A percentile compares a stretch with the other conserved stretches of the same genome.
Conservation (phyloP, 2,113 vertebrate species). For the Tretioscincus oriximinensis region DNA sequence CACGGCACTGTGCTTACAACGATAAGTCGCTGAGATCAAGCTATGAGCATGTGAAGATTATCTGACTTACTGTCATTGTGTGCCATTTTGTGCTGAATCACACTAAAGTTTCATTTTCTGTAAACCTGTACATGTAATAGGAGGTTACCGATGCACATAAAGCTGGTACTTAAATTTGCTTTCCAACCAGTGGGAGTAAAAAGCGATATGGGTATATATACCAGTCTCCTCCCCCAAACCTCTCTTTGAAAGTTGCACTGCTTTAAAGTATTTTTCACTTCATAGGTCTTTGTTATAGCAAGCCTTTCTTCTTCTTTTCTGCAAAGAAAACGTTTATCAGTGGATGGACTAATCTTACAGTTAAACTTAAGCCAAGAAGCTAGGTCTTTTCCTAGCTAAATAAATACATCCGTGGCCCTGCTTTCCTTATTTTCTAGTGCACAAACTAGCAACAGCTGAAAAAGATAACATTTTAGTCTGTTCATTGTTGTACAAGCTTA, state of each 20-base stretch:
- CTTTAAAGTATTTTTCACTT: conserved; percentile 60
- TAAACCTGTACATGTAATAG: conserved; percentile 69
- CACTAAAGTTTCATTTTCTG: conserved; percentile 78
- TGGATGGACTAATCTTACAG: conserved; percentile 66
- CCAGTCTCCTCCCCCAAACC: neutral
- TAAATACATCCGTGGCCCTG: conserved; percentile 43
- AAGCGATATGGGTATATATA: conserved; percentile 52
- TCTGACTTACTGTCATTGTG: conserved; percentile 73
- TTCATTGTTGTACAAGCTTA: conserved; percentile 76
- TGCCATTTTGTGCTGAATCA: conserved; percentile 77
- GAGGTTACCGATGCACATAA: conserved; percentile 68
- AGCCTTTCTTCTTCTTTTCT: conserved; percentile 49
- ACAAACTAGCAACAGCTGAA: conserved; percentile 70
- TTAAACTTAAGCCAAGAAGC: conserved; percentile 68
- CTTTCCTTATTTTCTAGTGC: conserved; percentile 42
- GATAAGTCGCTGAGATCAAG: conserved; percentile 69
- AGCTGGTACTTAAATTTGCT: conserved; percentile 69
- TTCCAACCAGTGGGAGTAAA: conserved; percentile 59
- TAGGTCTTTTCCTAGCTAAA: conserved; percentile 59
- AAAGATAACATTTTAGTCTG: conserved; percentile 74
- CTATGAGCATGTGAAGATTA: conserved; percentile 68
- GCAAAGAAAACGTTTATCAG: conserved; percentile 61
- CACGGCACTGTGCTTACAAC: conserved; percentile 69
- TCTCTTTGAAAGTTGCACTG: conserved; percentile 43
- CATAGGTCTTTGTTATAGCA: conserved; percentile 56